Evolutionary conservation across 1,140 invertebrate genomes (phyloP).

Genomic region (Drosophila nebulosa): DNA sequence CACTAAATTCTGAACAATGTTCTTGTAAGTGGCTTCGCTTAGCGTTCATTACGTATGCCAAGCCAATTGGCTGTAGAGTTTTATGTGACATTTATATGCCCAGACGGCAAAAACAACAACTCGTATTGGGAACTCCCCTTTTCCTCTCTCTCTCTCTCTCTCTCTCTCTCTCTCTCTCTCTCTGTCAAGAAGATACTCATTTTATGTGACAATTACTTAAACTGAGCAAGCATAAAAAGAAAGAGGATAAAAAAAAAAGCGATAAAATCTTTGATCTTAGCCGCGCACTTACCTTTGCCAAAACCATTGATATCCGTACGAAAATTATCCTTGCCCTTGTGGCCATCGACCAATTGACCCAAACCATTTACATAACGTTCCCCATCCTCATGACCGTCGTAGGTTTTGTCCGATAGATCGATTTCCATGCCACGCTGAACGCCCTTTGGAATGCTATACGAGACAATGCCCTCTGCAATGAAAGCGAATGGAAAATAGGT

Average conservation of each 20-base stretch:
- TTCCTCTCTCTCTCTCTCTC: no score
- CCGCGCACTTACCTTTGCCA: constrained; percentile 85
- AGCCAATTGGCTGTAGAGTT: constrained; percentile 9
- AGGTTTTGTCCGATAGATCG: constrained; percentile 94
- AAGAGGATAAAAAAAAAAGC: background rate
- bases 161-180: no score
- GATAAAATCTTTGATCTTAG: constrained; percentile 8
- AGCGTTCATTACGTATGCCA: constrained; percentile 13
- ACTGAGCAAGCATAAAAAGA: background rate
- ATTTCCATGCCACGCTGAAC: constrained; percentile 89
- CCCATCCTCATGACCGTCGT: constrained; percentile 92
- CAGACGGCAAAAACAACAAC: constrained; percentile 6
- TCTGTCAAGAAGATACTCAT: background rate
- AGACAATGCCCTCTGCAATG: constrained; percentile 88
- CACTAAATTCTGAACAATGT: background rate
- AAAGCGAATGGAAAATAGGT: background rate
- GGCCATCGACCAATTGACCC: constrained; percentile 95
- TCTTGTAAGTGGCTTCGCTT: background rate
- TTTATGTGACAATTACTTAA: constrained; percentile 30
- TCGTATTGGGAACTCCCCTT: background rate
- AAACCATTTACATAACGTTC: constrained; percentile 89
- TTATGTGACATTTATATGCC: constrained; percentile 40
- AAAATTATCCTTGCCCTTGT: constrained; percentile 90
- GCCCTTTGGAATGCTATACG: constrained; percentile 93
- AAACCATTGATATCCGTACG: constrained; percentile 86